These are phyloP conservation scores for Podarcis raffonei DNA, from an alignment of 2,113 vertebrate genomes.

Conservation along the genomic window DNA sequence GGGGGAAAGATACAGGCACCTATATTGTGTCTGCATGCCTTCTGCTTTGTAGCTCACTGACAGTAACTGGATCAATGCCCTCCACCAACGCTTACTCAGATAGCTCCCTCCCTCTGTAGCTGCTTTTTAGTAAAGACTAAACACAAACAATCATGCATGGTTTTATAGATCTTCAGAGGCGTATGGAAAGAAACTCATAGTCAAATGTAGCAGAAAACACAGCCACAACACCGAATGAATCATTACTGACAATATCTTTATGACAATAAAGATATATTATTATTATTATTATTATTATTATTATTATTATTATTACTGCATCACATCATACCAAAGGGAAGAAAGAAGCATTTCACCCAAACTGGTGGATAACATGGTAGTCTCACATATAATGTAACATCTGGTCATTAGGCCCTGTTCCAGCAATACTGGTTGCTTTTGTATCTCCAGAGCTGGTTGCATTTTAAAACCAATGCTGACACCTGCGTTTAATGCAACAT, in stretches of 20 bases:
- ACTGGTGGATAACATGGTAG: not conserved
- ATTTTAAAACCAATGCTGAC: not conserved
- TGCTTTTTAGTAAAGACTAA: not conserved
- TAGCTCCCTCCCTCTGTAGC: too few relatives aligned
- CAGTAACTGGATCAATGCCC: not conserved
- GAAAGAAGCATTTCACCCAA: not conserved
- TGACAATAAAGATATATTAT: too few relatives aligned
- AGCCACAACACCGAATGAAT: constrained; percentile 8
- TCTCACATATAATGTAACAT: not conserved
- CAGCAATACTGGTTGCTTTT: not conserved
- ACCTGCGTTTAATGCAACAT: not conserved
- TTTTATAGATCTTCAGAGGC: not conserved
- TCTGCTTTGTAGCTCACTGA: not conserved
- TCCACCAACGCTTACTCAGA: not conserved
- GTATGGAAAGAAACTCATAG: not conserved
- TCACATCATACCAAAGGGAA: not conserved
- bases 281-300: too few relatives aligned
- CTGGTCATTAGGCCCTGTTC: not conserved
- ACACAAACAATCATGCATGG: not conserved
- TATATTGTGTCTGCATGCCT: not conserved
- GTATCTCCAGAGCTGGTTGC: not conserved
- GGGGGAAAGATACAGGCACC: not conserved
- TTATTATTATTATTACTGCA: too few relatives aligned
- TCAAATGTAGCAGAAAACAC: not conserved
- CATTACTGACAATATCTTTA: too few relatives aligned